A percentile compares a stretch with the other conserved stretches of the same genome.
These are phyloP conservation scores for Antheraea assamensis DNA, from an alignment of 2,888 invertebrate species.

Conservation along the genomic window DNA sequence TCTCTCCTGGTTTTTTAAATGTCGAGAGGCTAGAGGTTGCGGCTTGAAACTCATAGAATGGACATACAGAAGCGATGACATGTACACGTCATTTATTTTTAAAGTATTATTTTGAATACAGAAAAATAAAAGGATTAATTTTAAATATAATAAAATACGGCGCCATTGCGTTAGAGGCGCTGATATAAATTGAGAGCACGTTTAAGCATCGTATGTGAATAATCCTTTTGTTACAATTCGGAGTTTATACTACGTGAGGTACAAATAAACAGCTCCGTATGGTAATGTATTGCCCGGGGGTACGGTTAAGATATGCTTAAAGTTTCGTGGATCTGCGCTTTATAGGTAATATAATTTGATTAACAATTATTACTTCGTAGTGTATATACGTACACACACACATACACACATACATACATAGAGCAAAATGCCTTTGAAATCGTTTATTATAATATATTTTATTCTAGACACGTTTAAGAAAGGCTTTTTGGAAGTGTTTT, in stretches of 20 bases:
- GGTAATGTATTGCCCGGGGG: conserved; percentile 48
- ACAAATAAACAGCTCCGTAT: conserved; percentile 47
- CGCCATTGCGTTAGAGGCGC: conserved; percentile 38
- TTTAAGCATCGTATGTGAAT: conserved; percentile 57
- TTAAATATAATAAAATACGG: conserved; percentile 47
- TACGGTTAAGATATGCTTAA: conserved; percentile 40
- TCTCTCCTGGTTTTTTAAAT: conserved; percentile 41
- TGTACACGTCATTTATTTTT: conserved; percentile 49
- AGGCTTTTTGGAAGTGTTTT: background rate
- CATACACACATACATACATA: too few relatives aligned
- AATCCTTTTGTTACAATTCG: conserved; percentile 60
- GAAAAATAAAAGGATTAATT: conserved; percentile 49
- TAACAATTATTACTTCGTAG: background rate
- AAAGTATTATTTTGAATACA: conserved; percentile 46
- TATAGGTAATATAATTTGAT: conserved; percentile 18
- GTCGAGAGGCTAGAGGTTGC: conserved; percentile 34
- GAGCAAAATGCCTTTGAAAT: too few relatives aligned
- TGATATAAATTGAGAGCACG: conserved; percentile 57
- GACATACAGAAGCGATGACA: conserved; percentile 34
- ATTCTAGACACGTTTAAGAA: background rate
- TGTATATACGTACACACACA: background rate
- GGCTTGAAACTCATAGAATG: conserved; percentile 49
- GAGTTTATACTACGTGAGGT: conserved; percentile 33
- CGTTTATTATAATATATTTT: too few relatives aligned
- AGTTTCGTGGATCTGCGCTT: conserved; percentile 43